Conservation (phyloP, 2,888 invertebrate genomes). For the Graphium colonna region DNA sequence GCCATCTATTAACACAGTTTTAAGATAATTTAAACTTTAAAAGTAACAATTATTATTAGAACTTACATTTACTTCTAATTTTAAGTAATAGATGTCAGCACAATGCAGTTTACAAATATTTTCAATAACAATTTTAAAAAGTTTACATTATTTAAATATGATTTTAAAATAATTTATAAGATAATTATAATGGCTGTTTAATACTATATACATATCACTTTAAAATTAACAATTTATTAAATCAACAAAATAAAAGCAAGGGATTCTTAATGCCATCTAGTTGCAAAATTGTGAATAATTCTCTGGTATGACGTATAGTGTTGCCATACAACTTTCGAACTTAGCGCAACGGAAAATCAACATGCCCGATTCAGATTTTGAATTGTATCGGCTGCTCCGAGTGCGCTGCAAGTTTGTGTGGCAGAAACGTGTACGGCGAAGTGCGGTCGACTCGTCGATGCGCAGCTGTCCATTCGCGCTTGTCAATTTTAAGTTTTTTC, state of each 20-base stretch:
- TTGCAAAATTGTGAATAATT: slow-evolving; percentile 4
- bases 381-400: slow-evolving; percentile 51
- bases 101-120: too few relatives aligned
- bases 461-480: slow-evolving; percentile 74
- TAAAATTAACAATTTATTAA: slow-evolving; percentile 1
- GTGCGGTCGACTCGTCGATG: slow-evolving; percentile 79
- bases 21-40: too few relatives aligned
- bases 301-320: slow-evolving; percentile 38
- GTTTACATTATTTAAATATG: not conserved
- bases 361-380: slow-evolving; percentile 62
- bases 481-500: slow-evolving; percentile 70
- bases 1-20: slow-evolving; percentile 44
- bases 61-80: too few relatives aligned
- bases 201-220: not conserved
- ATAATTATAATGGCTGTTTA: not conserved
- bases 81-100: too few relatives aligned
- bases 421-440: slow-evolving; percentile 79
- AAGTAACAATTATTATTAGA: too few relatives aligned
- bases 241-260: not conserved
- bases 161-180: not conserved
- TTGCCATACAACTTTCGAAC: slow-evolving; percentile 71
- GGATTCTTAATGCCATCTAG: slow-evolving; percentile 22
- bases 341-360: slow-evolving; percentile 62
- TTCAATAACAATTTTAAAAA: too few relatives aligned
- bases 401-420: slow-evolving; percentile 48